Base-by-base conservation (phyloP, 1,140 invertebrate species). In the Tetramorium simillimum region DNA sequence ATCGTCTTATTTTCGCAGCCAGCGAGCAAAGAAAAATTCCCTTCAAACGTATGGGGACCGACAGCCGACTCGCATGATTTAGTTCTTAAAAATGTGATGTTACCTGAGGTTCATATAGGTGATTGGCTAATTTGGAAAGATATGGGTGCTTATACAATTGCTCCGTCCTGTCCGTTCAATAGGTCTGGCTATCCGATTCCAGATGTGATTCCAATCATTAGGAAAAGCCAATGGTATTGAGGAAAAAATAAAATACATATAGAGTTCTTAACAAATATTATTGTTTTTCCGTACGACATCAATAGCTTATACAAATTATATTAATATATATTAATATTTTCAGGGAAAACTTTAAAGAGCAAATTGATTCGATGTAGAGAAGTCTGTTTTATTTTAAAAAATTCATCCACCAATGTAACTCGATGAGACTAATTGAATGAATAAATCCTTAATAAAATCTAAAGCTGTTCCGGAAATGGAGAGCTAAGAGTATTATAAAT, bases 21-120 rank as follows among this genome's bases (percentile, higher is more conserved):
- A 56, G 18, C 0, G n/a, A 88, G 43, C 69, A 69, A 91, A n/a
- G 88, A 93, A 56, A 93, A 93, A 76, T 92, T 89, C 72, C 49
- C 88, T 10, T 95, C 93, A 63, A 95, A 91, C 49, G 90, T 97
- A 58, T 97, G 96, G 96, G 96, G 96, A 24, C 96, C 96, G 69
- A 97, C 97, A 0, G 97, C 96, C 90, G 96, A 97, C 92, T 95
- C 96, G 16, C 90, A 96, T 24, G 97, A 97, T 90, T 95, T 95
- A 76, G 95, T 97, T 60, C 86, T 95, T 9, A 93, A 96, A 88
- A 91, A 96, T 9, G 92, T 92, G 51, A 89, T 92, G 43, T 92
- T 97, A 75, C 96, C 96, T 5, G 94, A 95, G 90, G 91, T 96
- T 88, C 67, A 95, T 7, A 93, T 96, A 58, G 96, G 96, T 9